Base-by-base conservation (phyloP, 2,888 invertebrate genomes). In the Trissolcus japonicus region DNA sequence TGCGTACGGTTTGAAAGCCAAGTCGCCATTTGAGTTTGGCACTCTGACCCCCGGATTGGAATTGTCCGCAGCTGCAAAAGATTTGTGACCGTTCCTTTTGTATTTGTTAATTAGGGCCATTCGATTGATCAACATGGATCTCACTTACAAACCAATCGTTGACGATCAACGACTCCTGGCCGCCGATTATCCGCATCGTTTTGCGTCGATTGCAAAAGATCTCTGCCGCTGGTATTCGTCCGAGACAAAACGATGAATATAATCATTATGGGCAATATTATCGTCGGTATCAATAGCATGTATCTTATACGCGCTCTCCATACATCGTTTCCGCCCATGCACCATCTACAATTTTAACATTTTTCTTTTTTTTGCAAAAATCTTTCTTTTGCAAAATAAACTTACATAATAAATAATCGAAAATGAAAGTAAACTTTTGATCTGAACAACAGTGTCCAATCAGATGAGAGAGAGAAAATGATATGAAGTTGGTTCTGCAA, bases 301-400 rank as follows among this genome's bases (percentile, higher is more conserved):
- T 86, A 82, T 81, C 89, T 89, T 25, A 90, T 84, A 79, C 88
- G 88, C 61, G 85, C 84, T 73, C 87, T 86, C 89, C 90, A 90
- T 71, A 86, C 82, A 79, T 86, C 85, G 79, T 89, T 90, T 41
- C 89, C 88, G 25, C 90, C 90, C 75, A 90, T 87, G 80, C 90
- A 90, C 90, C 90, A 90, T 82, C 90, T 90, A 78, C 14, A 46
- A 46, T 46, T 46, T n/a, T 35, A 7, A 35, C 35, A 35, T 35
- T 6, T 35, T 35, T 35, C 25, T 25, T 25, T 25, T 4, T 25
- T 25, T 25, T 25, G 25, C 25, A 25, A 19, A n/a, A n/a, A n/a
- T n/a, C n/a, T n/a, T n/a, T n/a, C n/a, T n/a, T n/a, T n/a, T n/a
- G n/a, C n/a, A n/a, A n/a, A n/a, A n/a, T n/a, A n/a, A n/a, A n/a